These are phyloP conservation scores for Achatina immaculata DNA, from an alignment of 1,140 invertebrate genomes.

Conservation along the genomic window DNA sequence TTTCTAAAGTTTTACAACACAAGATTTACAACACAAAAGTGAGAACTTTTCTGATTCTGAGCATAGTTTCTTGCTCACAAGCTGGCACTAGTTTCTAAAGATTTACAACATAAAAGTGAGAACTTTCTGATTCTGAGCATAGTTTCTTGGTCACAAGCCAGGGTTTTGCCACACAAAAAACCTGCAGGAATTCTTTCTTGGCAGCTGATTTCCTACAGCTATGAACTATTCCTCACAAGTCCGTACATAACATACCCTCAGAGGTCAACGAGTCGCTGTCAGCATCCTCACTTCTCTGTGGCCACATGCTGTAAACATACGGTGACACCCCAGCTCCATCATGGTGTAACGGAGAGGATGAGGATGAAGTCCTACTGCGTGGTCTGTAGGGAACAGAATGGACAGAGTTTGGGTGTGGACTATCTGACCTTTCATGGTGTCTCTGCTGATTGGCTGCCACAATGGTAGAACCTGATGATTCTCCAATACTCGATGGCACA, in stretches of 20 bases:
- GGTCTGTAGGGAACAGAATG: constrained; percentile 16
- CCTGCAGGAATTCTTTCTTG: too few species aligned
- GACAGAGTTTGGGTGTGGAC: constrained; percentile 26
- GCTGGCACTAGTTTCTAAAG: too few species aligned
- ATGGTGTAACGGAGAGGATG: constrained; percentile 20
- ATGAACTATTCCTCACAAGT: too few species aligned
- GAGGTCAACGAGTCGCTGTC: constrained; percentile 66
- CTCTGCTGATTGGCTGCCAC: background rate
- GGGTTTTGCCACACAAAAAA: too few species aligned
- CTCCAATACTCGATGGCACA: background rate
- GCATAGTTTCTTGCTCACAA: too few species aligned
- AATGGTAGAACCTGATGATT: constrained; percentile 6
- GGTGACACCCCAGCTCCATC: background rate
- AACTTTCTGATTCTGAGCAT: too few species aligned
- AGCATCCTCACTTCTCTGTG: constrained; percentile 31
- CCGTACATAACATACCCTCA: constrained; percentile 42
- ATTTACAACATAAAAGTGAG: too few species aligned
- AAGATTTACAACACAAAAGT: too few species aligned
- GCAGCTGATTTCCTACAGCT: too few species aligned
- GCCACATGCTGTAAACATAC: constrained; percentile 32
- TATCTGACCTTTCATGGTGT: constrained; percentile 21
- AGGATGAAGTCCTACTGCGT: constrained; percentile 22
- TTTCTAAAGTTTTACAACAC: too few species aligned
- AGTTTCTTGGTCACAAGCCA: too few species aligned
- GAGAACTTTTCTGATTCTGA: too few species aligned